Evolutionary conservation across 1,140 invertebrate genomes (phyloP).

Genomic region (Scaptomyza hsui): DNA sequence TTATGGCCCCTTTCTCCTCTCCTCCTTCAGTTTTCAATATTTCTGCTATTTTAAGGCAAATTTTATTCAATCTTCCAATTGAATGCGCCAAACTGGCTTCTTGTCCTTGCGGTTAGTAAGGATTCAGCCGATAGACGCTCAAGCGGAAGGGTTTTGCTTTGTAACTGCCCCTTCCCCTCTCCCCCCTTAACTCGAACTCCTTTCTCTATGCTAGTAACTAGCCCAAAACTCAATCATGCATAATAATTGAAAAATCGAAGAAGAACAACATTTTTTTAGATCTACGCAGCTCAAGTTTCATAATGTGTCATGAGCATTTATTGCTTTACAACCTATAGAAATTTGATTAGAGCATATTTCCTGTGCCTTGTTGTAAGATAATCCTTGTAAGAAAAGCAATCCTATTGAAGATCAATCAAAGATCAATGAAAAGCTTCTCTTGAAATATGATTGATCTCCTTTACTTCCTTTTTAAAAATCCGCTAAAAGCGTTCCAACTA

Average conservation of each 20-base stretch:
- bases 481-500: too few relatives aligned
- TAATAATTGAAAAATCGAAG: conserved; percentile 82
- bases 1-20: too few relatives aligned
- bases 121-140: conserved; percentile 64
- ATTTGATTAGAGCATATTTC: conserved; percentile 17
- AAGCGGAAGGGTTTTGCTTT: conserved; percentile 72
- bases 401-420: background rate
- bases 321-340: conserved; percentile 46
- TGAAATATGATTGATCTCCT: too few relatives aligned
- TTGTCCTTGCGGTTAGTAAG: conserved; percentile 67
- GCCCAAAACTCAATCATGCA: conserved; percentile 75
- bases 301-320: conserved; percentile 60
- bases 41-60: conserved; percentile 75
- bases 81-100: conserved; percentile 56
- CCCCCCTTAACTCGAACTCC: conserved; percentile 1
- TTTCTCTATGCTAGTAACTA: too few relatives aligned
- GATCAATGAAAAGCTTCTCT: background rate
- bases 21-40: conserved; percentile 28
- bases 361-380: conserved; percentile 34
- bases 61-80: conserved; percentile 84
- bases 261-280: conserved; percentile 12
- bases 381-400: conserved; percentile 3
- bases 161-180: conserved; percentile 21
- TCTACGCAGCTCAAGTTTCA: conserved; percentile 67
- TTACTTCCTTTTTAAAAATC: too few relatives aligned